A percentile compares a stretch with the other conserved stretches of the same genome.
Conservation (phyloP, 37 sponge, comb jelly and placozoan genomes). For the Mnemiopsis leidyi region DNA sequence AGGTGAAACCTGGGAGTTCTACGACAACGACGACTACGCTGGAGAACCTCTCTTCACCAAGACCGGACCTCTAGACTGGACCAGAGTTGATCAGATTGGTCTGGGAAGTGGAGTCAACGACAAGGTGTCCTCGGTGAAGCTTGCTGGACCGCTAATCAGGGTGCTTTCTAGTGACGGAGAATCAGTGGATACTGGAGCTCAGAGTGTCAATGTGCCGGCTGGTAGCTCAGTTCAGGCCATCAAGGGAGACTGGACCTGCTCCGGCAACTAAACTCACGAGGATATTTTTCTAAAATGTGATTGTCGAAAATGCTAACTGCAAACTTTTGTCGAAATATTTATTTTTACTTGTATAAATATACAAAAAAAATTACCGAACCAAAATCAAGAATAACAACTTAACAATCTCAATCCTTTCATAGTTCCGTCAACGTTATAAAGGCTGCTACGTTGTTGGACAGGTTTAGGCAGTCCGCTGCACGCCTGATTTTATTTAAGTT, state of each 20-base stretch:
- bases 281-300: no score
- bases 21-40: background rate
- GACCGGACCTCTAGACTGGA: background rate
- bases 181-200: background rate
- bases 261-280: background rate
- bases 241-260: background rate
- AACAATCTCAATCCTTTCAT: no score
- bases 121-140: background rate
- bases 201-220: background rate
- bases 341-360: no score
- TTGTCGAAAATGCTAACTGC: no score
- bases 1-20: background rate
- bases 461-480: no score
- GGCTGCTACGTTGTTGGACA: no score
- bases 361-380: no score
- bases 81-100: background rate
- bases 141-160: background rate
- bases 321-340: no score
- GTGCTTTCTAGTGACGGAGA: background rate
- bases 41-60: background rate
- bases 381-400: no score
- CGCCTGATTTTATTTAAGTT: no score
- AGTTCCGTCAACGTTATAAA: no score
- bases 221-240: background rate
- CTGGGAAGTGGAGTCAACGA: no score